Evolutionary conservation across 2,113 vertebrate species (phyloP).

Genomic region (Entelurus aequoreus): DNA sequence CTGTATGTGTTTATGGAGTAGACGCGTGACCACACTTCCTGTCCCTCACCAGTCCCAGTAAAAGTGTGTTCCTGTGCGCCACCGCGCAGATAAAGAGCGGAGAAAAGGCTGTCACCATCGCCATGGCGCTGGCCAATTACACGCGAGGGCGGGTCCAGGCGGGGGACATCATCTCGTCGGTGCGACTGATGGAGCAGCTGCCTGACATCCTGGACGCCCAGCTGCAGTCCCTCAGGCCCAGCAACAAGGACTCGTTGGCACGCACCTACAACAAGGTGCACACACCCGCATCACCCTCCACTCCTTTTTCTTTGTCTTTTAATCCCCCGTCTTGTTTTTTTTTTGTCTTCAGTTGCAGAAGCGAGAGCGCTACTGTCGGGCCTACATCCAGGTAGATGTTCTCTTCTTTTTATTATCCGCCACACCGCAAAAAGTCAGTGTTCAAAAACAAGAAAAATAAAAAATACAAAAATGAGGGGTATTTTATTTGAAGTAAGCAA

Average conservation of each 20-base stretch:
- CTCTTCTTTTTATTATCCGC: constrained; percentile 30
- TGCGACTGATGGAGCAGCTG: constrained; percentile 89
- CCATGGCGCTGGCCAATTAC: constrained; percentile 85
- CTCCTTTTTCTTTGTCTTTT: constrained; percentile 28
- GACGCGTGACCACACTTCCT: too few relatives aligned
- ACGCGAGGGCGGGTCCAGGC: constrained; percentile 88
- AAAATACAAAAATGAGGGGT: too few relatives aligned
- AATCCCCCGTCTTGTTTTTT: constrained; percentile 46
- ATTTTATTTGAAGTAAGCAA: too few relatives aligned
- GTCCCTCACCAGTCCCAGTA: too few relatives aligned
- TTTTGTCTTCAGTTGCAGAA: constrained; percentile 80
- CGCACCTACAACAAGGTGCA: constrained; percentile 89
- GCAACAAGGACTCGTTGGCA: constrained; percentile 84
- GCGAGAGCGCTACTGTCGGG: constrained; percentile 86
- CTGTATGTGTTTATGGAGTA: too few relatives aligned
- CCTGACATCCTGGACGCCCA: constrained; percentile 92
- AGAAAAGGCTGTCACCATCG: constrained; percentile 92
- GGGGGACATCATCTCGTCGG: constrained; percentile 88
- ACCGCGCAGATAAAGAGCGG: constrained; percentile 87
- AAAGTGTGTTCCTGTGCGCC: too few relatives aligned
- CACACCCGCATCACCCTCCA: too few relatives aligned
- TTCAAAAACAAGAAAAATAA: too few relatives aligned
- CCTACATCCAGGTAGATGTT: constrained; percentile 85
- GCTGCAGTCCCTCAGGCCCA: constrained; percentile 85
- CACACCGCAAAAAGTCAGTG: too few relatives aligned